Conservation (phyloP, 2,797 vertebrate species). For the Ataeniobius toweri region DNA sequence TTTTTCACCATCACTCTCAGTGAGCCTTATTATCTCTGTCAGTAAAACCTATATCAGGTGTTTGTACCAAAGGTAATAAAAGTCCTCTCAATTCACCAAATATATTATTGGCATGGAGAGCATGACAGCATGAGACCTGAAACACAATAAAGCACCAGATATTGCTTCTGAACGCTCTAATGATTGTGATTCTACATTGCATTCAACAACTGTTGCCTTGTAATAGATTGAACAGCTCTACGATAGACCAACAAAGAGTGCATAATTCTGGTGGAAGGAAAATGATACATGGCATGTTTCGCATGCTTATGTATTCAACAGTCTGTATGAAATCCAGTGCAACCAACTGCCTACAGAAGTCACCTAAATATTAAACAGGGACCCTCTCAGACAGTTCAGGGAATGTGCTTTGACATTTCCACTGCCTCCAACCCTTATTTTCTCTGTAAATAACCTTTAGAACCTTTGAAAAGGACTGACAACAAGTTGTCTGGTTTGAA, state of each 20-base stretch:
- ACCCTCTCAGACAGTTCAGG: not conserved
- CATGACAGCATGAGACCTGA: too few relatives aligned
- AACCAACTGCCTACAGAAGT: not conserved
- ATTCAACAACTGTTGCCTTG: too few relatives aligned
- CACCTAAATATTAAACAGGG: not conserved
- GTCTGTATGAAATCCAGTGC: not conserved
- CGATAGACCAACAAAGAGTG: too few relatives aligned
- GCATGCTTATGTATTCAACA: not conserved
- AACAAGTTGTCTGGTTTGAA: not conserved
- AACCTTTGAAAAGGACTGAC: not conserved
- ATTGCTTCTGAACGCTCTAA: not conserved
- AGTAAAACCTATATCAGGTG: too few relatives aligned
- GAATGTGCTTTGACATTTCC: not conserved
- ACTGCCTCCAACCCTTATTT: not conserved
- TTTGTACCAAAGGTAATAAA: too few relatives aligned
- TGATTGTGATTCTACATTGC: not conserved
- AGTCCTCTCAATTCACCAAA: too few relatives aligned
- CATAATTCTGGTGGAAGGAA: too few relatives aligned
- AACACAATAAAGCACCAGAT: too few relatives aligned
- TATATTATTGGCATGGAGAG: too few relatives aligned
- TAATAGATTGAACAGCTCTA: too few relatives aligned
- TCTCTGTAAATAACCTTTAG: not conserved
- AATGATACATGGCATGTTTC: not conserved
- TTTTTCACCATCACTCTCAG: too few relatives aligned
- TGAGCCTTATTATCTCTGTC: too few relatives aligned